Conservation (phyloP, 64 coral and sea anemone species). For the Montipora cactus region DNA sequence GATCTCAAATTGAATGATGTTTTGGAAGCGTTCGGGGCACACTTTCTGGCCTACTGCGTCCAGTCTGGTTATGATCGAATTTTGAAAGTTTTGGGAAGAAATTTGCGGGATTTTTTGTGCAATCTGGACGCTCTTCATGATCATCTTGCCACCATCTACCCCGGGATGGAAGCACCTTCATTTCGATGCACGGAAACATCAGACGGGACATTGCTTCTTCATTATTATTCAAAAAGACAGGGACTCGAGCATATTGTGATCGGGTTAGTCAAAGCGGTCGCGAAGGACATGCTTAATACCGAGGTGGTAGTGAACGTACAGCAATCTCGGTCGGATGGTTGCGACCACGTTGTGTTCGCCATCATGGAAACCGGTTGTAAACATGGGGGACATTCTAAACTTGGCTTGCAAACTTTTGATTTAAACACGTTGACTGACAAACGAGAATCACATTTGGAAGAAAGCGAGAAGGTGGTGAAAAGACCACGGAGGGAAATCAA, state of each 20-base stretch:
- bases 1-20: slow-evolving; percentile 79
- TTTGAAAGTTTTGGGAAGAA: slow-evolving; percentile 90
- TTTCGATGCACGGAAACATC: slow-evolving; percentile 94
- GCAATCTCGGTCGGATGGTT: slow-evolving; percentile 48
- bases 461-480: background rate
- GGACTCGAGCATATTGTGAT: slow-evolving; percentile 95
- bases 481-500: slow-evolving; percentile 66
- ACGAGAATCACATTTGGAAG: background rate
- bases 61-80: slow-evolving; percentile 98
- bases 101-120: slow-evolving; percentile 97
- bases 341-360: slow-evolving; percentile 86
- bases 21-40: slow-evolving; percentile 90
- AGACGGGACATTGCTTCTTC: slow-evolving; percentile 80
- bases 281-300: slow-evolving; percentile 79
- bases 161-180: slow-evolving; percentile 96
- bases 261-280: slow-evolving; percentile 94
- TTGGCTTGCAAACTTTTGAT: slow-evolving; percentile 89
- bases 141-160: slow-evolving; percentile 92
- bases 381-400: slow-evolving; percentile 78
- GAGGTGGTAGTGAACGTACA: slow-evolving; percentile 72
- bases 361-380: slow-evolving; percentile 80
- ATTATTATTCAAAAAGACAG: slow-evolving; percentile 90
- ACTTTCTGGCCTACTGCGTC: slow-evolving; percentile 94
- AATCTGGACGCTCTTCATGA: slow-evolving; percentile 96
- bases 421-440: background rate